Conservation (phyloP, 1,140 invertebrate species). For the Catajapyx aquilonaris region DNA sequence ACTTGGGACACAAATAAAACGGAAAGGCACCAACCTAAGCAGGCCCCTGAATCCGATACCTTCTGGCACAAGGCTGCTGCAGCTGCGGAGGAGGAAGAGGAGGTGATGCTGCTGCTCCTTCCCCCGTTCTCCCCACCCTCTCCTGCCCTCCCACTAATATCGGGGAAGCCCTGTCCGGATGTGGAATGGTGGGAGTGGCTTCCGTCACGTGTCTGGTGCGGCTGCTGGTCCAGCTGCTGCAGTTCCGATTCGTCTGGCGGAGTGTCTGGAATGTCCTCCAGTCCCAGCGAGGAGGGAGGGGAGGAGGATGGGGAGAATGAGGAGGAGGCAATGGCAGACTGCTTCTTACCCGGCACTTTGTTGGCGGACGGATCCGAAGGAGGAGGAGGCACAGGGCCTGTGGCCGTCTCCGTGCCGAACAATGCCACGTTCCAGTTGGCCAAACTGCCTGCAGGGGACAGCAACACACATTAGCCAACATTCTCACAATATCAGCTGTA, state of each 20-base stretch:
- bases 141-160: no score
- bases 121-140: no score
- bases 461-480: not conserved
- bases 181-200: no score
- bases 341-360: not conserved
- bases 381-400: not conserved
- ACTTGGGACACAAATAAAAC: constrained; percentile 6
- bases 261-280: not conserved
- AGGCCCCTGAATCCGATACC: constrained; percentile 10
- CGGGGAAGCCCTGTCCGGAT: no score
- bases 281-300: not conserved
- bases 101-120: no score
- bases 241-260: not conserved
- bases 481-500: not conserved
- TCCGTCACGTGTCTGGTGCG: not conserved
- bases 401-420: not conserved
- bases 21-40: constrained; percentile 16
- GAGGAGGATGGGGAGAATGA: not conserved
- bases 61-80: constrained; percentile 9
- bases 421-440: not conserved
- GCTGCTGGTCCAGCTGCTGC: not conserved
- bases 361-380: not conserved
- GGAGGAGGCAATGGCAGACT: not conserved
- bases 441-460: not conserved
- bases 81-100: constrained; percentile 6